Conservation (phyloP, 2,888 invertebrate species). For the Cephus rjabovi region DNA sequence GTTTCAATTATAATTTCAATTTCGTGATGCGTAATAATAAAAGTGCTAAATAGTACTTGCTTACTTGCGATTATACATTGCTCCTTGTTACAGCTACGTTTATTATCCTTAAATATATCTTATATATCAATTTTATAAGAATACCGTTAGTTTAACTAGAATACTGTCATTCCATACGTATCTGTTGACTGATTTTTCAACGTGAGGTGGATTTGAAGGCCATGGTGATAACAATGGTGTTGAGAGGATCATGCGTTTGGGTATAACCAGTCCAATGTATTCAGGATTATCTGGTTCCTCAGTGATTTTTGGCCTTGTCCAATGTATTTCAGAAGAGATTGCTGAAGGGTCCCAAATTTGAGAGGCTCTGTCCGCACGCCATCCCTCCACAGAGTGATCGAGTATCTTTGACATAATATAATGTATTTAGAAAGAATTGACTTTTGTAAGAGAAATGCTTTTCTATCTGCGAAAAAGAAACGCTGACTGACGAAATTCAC, state of each 20-base stretch:
- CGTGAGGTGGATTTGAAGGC: background rate
- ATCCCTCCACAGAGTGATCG: slow-evolving; percentile 37
- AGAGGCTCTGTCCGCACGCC: slow-evolving; percentile 51
- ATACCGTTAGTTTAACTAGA: slow-evolving; percentile 61
- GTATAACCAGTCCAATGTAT: slow-evolving; percentile 63
- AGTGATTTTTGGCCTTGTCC: slow-evolving; percentile 58
- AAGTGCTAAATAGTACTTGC: background rate
- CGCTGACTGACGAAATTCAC: background rate
- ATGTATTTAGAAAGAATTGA: background rate
- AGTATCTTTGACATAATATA: slow-evolving; percentile 35
- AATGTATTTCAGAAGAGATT: slow-evolving; percentile 62
- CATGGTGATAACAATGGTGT: background rate
- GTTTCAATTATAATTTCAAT: background rate
- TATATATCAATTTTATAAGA: slow-evolving; percentile 43
- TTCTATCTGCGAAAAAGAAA: background rate
- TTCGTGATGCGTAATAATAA: background rate
- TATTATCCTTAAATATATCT: background rate
- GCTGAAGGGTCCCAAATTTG: slow-evolving; percentile 63
- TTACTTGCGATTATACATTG: background rate
- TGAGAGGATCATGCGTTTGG: slow-evolving; percentile 52
- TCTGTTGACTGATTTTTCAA: slow-evolving; percentile 31
- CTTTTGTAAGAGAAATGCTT: background rate
- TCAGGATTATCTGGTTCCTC: slow-evolving; percentile 59
- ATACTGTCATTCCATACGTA: slow-evolving; percentile 59
- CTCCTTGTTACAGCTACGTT: background rate